phyloP scores from a whole-genome alignment of 2,113 vertebrate genomes.

The Orthonyx spaldingii region DNA sequence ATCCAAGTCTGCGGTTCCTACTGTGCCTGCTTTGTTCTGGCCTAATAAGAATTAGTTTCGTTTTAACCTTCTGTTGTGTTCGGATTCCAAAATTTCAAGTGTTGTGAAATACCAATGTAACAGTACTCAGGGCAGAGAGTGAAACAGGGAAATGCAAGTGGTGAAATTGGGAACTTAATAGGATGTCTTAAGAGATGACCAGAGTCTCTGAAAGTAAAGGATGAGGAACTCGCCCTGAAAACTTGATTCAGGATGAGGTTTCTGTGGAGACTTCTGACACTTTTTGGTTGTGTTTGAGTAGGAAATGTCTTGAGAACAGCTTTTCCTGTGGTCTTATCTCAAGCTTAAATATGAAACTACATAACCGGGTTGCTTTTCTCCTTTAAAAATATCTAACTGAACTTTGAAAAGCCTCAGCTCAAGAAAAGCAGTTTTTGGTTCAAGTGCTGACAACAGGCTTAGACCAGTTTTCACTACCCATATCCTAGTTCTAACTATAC shows the following conservation, averaged over 20 bases:
- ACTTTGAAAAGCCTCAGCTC: not conserved
- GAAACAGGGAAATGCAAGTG: not conserved
- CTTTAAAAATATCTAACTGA: slow-evolving; percentile 8
- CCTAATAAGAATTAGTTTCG: not conserved
- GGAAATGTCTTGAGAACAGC: slow-evolving; percentile 17
- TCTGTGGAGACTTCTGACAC: not conserved
- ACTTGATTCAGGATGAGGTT: not conserved
- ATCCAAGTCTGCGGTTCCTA: not conserved
- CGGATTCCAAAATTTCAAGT: not conserved
- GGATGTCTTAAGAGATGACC: not conserved
- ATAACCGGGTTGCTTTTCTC: not conserved
- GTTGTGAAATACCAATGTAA: not conserved
- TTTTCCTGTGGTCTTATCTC: slow-evolving; percentile 53
- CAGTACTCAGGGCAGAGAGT: not conserved
- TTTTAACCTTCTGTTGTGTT: not conserved
- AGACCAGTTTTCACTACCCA: not conserved
- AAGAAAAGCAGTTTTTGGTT: not conserved
- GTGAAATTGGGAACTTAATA: not conserved
- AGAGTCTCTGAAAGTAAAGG: not conserved
- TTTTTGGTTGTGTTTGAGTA: not conserved
- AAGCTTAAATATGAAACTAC: not conserved
- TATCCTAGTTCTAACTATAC: not conserved
- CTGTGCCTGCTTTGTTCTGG: not conserved
- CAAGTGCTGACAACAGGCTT: not conserved
- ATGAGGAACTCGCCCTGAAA: not conserved